phyloP scores from a whole-genome alignment of 2,797 vertebrate species.

The Merluccius polli region DNA sequence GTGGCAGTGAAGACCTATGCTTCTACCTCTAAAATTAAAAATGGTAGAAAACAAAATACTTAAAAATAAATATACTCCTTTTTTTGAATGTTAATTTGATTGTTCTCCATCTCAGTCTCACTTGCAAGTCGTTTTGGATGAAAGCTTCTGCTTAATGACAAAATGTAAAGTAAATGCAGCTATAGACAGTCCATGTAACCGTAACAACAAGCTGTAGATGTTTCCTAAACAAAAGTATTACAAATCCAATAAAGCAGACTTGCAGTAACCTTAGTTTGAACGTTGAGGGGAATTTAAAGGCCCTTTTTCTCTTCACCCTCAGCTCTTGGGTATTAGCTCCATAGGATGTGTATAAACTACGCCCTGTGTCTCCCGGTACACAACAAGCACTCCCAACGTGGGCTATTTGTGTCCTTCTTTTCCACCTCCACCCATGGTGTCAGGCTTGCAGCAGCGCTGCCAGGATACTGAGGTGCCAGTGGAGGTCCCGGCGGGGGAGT shows the following conservation, averaged over 20 bases:
- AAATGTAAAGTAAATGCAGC: background rate
- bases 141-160: background rate
- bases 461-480: constrained; percentile 61
- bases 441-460: constrained; percentile 66
- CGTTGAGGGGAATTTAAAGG: background rate
- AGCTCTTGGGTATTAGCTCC: background rate
- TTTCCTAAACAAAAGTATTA: background rate
- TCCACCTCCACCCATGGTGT: constrained; percentile 64
- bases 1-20: constrained; percentile 63
- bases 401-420: constrained; percentile 41
- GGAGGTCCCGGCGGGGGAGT: constrained; percentile 64
- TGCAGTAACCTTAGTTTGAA: background rate
- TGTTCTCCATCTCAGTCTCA: background rate
- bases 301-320: background rate
- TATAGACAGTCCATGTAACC: background rate
- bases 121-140: background rate
- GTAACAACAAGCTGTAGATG: background rate
- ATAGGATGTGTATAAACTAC: background rate
- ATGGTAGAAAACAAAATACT: background rate
- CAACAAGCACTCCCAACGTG: constrained; percentile 16
- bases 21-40: constrained; percentile 13
- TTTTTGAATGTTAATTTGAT: no score
- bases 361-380: background rate
- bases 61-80: background rate
- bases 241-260: background rate